These are phyloP conservation scores for human DNA, from an alignment of 2,113 vertebrate species.

Conservation along the genomic window GRCh38 chr12:108544001-108544500, in stretches of 20 bases:
- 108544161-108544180: not conserved
- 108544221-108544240: not conserved
- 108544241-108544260: not conserved
- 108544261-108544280: not conserved
- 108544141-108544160: not conserved
- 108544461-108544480: constrained; percentile 93
- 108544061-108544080: not conserved
- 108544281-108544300: not conserved
- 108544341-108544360: not conserved
- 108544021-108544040: not conserved
- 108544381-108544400: not conserved
- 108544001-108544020: rapidly evolving
- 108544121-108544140: not conserved
- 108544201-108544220: not conserved
- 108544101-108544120: not conserved
- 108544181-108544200: not conserved
- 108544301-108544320: too few relatives aligned
- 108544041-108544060: not conserved
- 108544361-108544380: not conserved
- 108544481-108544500: constrained; percentile 91
- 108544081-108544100: not conserved
- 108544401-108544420: not conserved
- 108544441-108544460: constrained; percentile 96
- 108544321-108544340: not conserved
- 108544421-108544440: constrained; percentile 93